Conservation (phyloP, 1,140 invertebrate species). For the Drosophila murphyi region DNA sequence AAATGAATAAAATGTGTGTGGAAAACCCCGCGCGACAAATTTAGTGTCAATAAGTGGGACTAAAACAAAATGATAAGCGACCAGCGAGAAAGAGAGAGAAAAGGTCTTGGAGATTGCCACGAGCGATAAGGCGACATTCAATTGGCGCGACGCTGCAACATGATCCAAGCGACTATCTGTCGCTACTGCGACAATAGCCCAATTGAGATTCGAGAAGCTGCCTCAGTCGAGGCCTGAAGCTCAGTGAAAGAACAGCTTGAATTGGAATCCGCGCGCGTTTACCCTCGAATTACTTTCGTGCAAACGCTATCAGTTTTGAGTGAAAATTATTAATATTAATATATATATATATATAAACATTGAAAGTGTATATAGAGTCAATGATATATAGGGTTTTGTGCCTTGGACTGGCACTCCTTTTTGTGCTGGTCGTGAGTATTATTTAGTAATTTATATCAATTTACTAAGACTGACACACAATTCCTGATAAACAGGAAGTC, state of each 20-base stretch:
- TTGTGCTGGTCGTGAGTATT: constrained; percentile 31
- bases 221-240: constrained; percentile 19
- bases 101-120: constrained; percentile 63
- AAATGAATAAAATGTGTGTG: constrained; percentile 47
- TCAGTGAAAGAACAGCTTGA: constrained; percentile 24
- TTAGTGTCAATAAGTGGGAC: constrained; percentile 27
- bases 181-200: neutral
- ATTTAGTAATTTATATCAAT: constrained; percentile 25
- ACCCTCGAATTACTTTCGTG: constrained; percentile 8
- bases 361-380: constrained; percentile 11
- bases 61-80: constrained; percentile 57
- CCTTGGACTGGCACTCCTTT: constrained; percentile 33
- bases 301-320: constrained; percentile 30
- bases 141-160: constrained; percentile 30
- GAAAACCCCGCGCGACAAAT: constrained; percentile 48
- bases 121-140: constrained; percentile 57
- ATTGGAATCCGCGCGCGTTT: constrained; percentile 4
- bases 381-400: constrained; percentile 24
- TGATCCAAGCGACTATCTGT: constrained; percentile 12
- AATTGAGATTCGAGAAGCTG: constrained; percentile 26
- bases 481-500: constrained; percentile 24
- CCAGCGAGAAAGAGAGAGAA: constrained; percentile 13
- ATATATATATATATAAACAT: constrained; percentile 15
- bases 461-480: neutral
- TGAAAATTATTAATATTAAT: constrained; percentile 20